Evolutionary conservation across 2,797 vertebrate species (phyloP), one percentile per base, ranked within the genome.

Genomic region (Tokudaia muenninki): DNA sequence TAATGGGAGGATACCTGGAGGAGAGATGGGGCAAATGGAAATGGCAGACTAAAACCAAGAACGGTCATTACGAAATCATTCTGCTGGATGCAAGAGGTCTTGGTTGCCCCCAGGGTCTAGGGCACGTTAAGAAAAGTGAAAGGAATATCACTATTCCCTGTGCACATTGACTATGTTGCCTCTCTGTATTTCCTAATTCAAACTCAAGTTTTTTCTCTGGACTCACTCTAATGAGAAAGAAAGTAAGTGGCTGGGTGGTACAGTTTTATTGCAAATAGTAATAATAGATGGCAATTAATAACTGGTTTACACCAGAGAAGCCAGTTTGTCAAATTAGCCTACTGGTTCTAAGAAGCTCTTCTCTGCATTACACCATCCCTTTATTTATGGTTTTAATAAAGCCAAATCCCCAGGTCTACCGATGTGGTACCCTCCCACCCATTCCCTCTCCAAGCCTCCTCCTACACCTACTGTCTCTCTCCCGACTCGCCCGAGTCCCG

Each of bases 271-370:
- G 78, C 95, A 91, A 93, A 94, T 82, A 95, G 65, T 65, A 92
- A 91, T 79, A 97, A 98, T 82, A 82, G 96, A 96, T 80, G 93
- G 96, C 96, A 50, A 87, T 84, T 97, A 98, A 97, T 97, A 97
- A 97, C 91, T 97, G 41, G 97, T 78, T 0, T 26, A 82, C 81
- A 84, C 61, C 87, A 98, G 95, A 98, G 94, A 94, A 97, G 95
- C 97, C 67, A 29, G 94, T 97, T 94, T 98, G n/a, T 72, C 75
- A 93, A 24, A 94, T 52, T 92, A 95, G 91, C 79, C 95, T 95
- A 26, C 3, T 16, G 82, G 47, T 77, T 90, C 65, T 29, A 93
- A 94, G 6, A 4, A 92, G 67, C 72, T 92, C 90, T 92, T 77
- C 52, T 95, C 78, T 86, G 44, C 72, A 93, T 94, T 96, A 96